Evolutionary conservation across 2,797 vertebrate genomes (phyloP), one percentile per base, ranked within the genome.

Genomic region (Phalloptychus januarius): DNA sequence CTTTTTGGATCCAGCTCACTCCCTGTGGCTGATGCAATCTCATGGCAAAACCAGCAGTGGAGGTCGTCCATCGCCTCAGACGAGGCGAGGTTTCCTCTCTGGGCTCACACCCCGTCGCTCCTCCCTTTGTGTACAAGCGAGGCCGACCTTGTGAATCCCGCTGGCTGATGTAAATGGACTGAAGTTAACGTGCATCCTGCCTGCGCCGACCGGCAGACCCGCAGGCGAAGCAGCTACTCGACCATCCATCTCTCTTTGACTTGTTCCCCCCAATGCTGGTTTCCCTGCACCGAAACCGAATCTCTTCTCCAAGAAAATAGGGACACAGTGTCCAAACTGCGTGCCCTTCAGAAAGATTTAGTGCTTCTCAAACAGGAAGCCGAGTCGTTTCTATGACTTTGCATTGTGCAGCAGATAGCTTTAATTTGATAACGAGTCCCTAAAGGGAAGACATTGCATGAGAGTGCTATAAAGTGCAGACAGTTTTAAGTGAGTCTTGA

Each of bases 161-260:
- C 81, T 28, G 77, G 88, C 89, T 92, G 92, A 92, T 88, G 89
- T 89, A 93, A 93, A 91, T 87, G 86, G 85, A 85, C 79, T 82
- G 87, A 74, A 92, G 92, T 88, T 91, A 92, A 93, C 84, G 92
- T 65, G 45, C 88, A 90, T 95, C 92, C 92, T 93, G 92, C 92
- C 90, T 91, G 85, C 16, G 58, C 73, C 79, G 91, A 87, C 86
- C 86, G 89, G 82, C 79, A 77, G 58, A 90, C 86, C 91, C 61
- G 46, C 76, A 48, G 89, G 92, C 85, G 16, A 80, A 83, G 61
- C 79, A 44, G 50, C 77, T 74, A 33, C 74, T 75, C 75, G 78
- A 67, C 77, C 52, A 36, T 75, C 79, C 38, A 65, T 42, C 71
- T 45, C 67, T 77, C 31, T 1, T 54, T 69, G 79, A 76, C 82